Conservation (phyloP, 2,888 invertebrate genomes). For the Mesorhabditis belari region DNA sequence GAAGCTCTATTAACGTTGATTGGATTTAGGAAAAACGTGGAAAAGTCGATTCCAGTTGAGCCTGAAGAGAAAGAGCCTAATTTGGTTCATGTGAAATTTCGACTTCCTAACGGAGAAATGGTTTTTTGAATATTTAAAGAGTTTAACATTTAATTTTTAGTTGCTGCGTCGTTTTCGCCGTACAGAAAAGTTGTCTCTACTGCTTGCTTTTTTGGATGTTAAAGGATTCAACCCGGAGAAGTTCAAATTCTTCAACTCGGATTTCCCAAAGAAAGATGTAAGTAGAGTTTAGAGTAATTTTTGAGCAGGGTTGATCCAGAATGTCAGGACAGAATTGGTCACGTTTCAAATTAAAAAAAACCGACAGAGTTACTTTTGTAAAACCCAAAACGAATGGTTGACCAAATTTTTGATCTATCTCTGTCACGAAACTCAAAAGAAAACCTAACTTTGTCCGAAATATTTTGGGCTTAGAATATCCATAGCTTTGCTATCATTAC, state of each 20-base stretch:
- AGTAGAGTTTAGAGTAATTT: slow-evolving; percentile 8
- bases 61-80: slow-evolving; percentile 26
- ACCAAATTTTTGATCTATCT: no score
- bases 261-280: slow-evolving; percentile 46
- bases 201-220: slow-evolving; percentile 36
- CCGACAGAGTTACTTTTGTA: no score
- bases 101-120: slow-evolving; percentile 38
- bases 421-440: no score
- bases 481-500: neutral
- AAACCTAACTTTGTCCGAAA: no score
- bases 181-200: slow-evolving; percentile 21
- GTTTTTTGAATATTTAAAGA: neutral
- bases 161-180: slow-evolving; percentile 40
- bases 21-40: slow-evolving; percentile 1
- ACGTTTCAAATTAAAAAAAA: no score
- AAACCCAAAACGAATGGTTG: no score
- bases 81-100: slow-evolving; percentile 36
- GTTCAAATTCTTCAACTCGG: slow-evolving; percentile 44
- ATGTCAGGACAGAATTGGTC: neutral
- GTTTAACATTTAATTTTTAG: slow-evolving; percentile 9
- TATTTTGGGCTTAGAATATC: neutral
- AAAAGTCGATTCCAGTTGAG: slow-evolving; percentile 31
- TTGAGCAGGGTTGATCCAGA: neutral
- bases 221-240: slow-evolving; percentile 35
- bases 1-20: neutral